Evolutionary conservation across 2,888 invertebrate genomes (phyloP).

Genomic region (Gonocerus acuteangulatus): DNA sequence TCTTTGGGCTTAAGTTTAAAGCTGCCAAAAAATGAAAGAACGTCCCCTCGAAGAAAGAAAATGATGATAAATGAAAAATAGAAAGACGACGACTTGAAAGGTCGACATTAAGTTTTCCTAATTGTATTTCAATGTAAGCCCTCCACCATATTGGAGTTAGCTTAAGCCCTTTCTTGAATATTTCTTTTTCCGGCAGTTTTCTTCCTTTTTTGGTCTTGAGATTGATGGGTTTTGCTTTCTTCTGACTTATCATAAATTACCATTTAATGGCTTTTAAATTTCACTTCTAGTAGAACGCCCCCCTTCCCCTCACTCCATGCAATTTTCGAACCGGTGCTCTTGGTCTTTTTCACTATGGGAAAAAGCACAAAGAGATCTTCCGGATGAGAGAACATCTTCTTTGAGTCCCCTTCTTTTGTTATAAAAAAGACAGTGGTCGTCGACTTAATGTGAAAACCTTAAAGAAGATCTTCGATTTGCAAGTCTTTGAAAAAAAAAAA

Average conservation of each 20-base stretch:
- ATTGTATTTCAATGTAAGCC: slow-evolving; percentile 22
- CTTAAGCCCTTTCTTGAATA: background rate
- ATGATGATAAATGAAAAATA: slow-evolving; percentile 19
- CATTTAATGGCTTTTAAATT: slow-evolving; percentile 28
- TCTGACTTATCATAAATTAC: slow-evolving; percentile 26
- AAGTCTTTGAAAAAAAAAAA: no score
- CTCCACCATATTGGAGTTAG: background rate
- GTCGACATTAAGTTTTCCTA: slow-evolving; percentile 21
- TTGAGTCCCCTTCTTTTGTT: no score
- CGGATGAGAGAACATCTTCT: no score
- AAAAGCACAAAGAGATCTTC: no score
- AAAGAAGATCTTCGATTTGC: no score
- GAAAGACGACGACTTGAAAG: slow-evolving; percentile 3
- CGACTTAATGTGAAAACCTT: no score
- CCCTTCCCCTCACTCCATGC: no score
- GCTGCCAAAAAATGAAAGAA: background rate
- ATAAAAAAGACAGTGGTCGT: no score
- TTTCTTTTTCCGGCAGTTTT: background rate
- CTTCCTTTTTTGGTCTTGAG: background rate
- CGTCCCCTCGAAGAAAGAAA: background rate
- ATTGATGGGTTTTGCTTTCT: slow-evolving; percentile 18
- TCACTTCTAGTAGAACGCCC: background rate
- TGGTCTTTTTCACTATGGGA: no score
- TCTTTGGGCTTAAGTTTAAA: background rate
- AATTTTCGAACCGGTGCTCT: no score